phyloP scores from a whole-genome alignment of 2,113 vertebrate genomes.

The Scopus umbretta region DNA sequence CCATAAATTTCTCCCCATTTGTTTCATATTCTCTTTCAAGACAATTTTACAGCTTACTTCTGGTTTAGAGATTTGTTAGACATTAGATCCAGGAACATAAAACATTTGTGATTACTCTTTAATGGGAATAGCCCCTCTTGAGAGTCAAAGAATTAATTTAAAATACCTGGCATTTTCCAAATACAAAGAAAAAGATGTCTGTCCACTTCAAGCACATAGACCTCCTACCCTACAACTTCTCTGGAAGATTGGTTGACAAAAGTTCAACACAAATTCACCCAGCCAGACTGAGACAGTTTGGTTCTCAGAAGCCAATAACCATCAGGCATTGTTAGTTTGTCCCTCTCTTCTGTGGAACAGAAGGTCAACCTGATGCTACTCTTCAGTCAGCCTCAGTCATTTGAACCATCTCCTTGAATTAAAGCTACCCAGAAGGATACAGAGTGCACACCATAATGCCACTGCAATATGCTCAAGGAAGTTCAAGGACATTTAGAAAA shows the following conservation, averaged over 20 bases:
- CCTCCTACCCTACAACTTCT: background rate
- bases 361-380: background rate
- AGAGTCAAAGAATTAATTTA: background rate
- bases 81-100: background rate
- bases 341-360: background rate
- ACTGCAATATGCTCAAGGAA: background rate
- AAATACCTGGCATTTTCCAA: background rate
- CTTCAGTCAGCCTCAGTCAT: background rate
- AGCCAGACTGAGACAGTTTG: background rate
- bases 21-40: background rate
- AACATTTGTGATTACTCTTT: background rate
- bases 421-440: background rate
- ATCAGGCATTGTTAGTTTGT: background rate
- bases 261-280: background rate
- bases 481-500: background rate
- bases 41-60: background rate
- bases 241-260: background rate
- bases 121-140: background rate
- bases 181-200: background rate
- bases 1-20: background rate
- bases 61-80: background rate
- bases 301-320: background rate
- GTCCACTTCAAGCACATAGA: background rate
- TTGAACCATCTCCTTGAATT: background rate
- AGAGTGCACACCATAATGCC: background rate